Evolutionary conservation across 2,113 vertebrate genomes (phyloP).

Genomic region (Chaetodon trifascialis): DNA sequence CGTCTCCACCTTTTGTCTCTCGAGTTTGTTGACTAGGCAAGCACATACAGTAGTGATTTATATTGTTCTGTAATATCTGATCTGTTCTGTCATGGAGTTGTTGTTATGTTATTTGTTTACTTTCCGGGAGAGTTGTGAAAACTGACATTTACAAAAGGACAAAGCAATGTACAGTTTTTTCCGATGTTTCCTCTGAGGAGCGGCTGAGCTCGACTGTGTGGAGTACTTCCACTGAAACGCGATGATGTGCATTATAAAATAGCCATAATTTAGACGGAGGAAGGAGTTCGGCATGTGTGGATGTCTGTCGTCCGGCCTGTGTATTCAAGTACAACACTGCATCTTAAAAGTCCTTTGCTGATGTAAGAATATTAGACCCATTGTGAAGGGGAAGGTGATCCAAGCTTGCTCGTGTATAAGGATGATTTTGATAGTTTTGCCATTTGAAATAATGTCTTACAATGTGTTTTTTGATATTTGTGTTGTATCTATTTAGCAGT

Average conservation of each 20-base stretch:
- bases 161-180: slow-evolving; percentile 58
- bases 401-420: slow-evolving; percentile 10
- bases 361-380: slow-evolving; percentile 13
- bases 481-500: slow-evolving; percentile 26
- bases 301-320: slow-evolving; percentile 44
- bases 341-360: slow-evolving; percentile 40
- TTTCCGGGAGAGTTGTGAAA: slow-evolving; percentile 52
- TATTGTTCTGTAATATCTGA: slow-evolving; percentile 70
- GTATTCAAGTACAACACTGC: slow-evolving; percentile 37
- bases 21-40: slow-evolving; percentile 47
- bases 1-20: slow-evolving; percentile 59
- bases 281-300: slow-evolving; percentile 39
- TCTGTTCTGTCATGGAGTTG: slow-evolving; percentile 66
- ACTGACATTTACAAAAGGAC: slow-evolving; percentile 41
- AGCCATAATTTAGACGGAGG: slow-evolving; percentile 64
- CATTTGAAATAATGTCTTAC: slow-evolving; percentile 46
- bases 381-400: slow-evolving; percentile 22
- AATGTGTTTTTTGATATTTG: slow-evolving; percentile 31
- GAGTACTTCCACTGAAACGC: slow-evolving; percentile 12
- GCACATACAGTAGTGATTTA: slow-evolving; percentile 61
- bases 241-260: slow-evolving; percentile 61
- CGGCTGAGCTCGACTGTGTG: slow-evolving; percentile 9
- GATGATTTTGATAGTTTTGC: slow-evolving; percentile 41
- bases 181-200: slow-evolving; percentile 10
- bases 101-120: slow-evolving; percentile 60